phyloP scores from a whole-genome alignment of 2,888 invertebrate species.

The Gibbula magus region DNA sequence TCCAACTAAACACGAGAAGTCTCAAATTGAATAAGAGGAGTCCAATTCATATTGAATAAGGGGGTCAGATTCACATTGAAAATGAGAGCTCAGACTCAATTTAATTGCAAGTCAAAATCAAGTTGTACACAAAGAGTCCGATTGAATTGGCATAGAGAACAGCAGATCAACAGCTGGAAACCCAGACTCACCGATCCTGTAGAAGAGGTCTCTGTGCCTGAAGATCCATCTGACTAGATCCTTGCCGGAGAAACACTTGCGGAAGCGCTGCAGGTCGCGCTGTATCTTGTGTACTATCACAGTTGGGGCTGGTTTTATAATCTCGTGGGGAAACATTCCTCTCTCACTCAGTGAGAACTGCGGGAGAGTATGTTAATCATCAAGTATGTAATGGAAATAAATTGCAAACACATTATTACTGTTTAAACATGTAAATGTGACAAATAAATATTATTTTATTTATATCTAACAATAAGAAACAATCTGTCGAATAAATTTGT shows the following conservation, averaged over 20 bases:
- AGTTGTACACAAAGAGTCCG: no score
- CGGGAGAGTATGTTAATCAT: not conserved
- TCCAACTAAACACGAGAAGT: no score
- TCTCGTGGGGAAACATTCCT: slow-evolving; percentile 20
- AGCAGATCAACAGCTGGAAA: not conserved
- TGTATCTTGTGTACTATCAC: slow-evolving; percentile 51
- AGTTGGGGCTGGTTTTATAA: slow-evolving; percentile 40
- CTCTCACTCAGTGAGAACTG: not conserved
- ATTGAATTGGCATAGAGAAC: no score
- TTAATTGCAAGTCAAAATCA: not conserved
- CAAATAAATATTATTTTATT: no score
- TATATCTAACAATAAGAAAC: no score
- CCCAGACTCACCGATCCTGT: slow-evolving; percentile 41
- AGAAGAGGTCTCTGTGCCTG: slow-evolving; percentile 48
- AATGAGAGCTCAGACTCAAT: not conserved
- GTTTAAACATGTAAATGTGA: no score
- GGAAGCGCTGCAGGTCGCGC: slow-evolving; percentile 54
- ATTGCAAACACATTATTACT: no score
- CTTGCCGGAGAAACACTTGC: slow-evolving; percentile 65
- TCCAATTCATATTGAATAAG: not conserved
- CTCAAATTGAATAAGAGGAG: no score
- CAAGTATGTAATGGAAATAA: no score
- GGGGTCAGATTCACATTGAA: not conserved
- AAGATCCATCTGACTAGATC: slow-evolving; percentile 62
- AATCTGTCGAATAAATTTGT: no score